Conservation (phyloP, 2,888 invertebrate genomes). For the Himalopsyche kuldschensis region DNA sequence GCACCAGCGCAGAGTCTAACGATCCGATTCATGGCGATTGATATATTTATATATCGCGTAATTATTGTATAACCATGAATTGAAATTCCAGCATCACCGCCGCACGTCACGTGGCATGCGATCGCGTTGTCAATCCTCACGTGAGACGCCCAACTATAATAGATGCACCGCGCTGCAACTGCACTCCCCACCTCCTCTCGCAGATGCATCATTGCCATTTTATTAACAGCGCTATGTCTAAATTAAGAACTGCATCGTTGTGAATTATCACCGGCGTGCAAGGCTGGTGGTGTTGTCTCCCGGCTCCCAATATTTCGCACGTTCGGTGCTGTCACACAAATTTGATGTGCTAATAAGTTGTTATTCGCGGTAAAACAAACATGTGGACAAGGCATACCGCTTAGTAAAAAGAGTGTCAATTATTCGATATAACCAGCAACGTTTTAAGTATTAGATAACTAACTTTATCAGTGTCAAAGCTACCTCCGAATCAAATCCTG, state of each 20-base stretch:
- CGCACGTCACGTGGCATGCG: not conserved
- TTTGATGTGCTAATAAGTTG: not conserved
- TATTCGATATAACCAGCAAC: too few relatives aligned
- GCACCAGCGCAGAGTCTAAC: too few relatives aligned
- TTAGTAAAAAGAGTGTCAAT: too few relatives aligned
- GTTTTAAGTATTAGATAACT: too few relatives aligned
- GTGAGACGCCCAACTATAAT: not conserved
- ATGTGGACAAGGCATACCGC: too few relatives aligned
- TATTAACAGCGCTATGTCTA: not conserved
- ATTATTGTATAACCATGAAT: not conserved
- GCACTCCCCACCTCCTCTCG: not conserved
- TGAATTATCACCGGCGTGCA: not conserved
- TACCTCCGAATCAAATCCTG: too few relatives aligned
- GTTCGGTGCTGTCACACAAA: not conserved
- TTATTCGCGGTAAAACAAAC: too few relatives aligned
- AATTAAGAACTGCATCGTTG: not conserved
- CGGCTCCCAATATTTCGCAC: not conserved
- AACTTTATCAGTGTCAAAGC: too few relatives aligned
- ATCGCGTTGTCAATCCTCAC: not conserved
- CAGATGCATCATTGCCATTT: not conserved
- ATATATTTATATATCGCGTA: not conserved
- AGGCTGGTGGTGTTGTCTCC: not conserved
- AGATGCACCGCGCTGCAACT: not conserved
- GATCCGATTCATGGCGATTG: too few relatives aligned
- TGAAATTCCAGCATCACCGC: not conserved